Base-by-base conservation (phyloP, 2,797 vertebrate genomes). In the Crypturellus tataupa region DNA sequence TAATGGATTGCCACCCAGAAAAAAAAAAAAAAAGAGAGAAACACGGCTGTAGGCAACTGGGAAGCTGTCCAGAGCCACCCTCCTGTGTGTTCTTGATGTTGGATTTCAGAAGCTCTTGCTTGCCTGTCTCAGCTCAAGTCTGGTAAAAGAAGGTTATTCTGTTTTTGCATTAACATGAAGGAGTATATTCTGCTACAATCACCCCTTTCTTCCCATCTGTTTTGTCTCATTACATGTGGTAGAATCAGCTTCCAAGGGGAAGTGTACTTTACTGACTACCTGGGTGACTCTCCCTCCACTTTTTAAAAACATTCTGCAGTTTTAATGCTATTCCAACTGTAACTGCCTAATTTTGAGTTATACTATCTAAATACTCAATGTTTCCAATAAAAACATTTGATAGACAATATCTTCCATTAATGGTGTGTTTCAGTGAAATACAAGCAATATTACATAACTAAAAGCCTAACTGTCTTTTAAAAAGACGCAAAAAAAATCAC, bases 11-110 rank as follows among this genome's bases (percentile, higher is more conserved):
- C 87, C 87, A 91, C 91, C 69, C 94, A 94, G 85, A 67, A 90
- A 91, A 90, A 77, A 85, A 65, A 23, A 47, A 20, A 17, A 58
- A 91, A 62, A 49, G 23, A 17, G 65, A 92, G 73, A 73, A 91
- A 60, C 42, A 35, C 69, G 84, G 89, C 95, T 94, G 85, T 79
- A 94, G 94, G 96, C 91, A 94, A 90, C 70, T 94, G 91, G 93
- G 95, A 95, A 95, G 40, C 5, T 1, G 35, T 91, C 89, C 94
- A 96, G 91, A 83, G 63, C 73, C 91, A 92, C 77, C 58, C 82
- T 96, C 73, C 91, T 92, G 85, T 92, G 89, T 95, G 89, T 86
- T 96, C 93, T 35, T 56, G 24, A 42, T 88, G 63, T 55, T 33
- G 46, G 71, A 81, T 96, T 88, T 94, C 70, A 94, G 70, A 73